Evolutionary conservation across 2,888 invertebrate genomes (phyloP).

Genomic region (Zele albiditarsus): DNA sequence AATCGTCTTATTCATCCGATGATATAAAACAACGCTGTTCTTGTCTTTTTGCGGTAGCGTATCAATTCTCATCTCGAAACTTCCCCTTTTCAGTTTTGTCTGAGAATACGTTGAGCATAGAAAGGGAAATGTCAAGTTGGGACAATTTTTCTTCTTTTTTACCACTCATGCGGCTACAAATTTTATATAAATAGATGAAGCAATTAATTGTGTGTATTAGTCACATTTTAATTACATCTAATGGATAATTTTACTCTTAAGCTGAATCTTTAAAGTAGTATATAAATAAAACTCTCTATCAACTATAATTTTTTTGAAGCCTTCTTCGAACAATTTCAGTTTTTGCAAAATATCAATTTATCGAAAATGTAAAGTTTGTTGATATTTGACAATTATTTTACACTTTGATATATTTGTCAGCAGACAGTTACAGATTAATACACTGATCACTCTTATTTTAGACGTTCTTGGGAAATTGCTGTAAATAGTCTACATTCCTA

Average conservation of each 20-base stretch:
- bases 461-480: background rate
- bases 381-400: too few relatives aligned
- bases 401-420: too few relatives aligned
- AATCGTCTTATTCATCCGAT: slow-evolving; percentile 34
- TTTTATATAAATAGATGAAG: background rate
- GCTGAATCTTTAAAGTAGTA: too few relatives aligned
- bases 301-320: too few relatives aligned
- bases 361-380: too few relatives aligned
- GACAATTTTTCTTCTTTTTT: slow-evolving; percentile 13
- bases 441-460: background rate
- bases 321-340: too few relatives aligned
- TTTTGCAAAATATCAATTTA: too few relatives aligned
- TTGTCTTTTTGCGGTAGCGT: background rate
- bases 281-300: too few relatives aligned
- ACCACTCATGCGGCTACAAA: background rate
- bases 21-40: slow-evolving; percentile 30
- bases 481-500: background rate
- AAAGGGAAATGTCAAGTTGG: slow-evolving; percentile 36
- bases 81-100: slow-evolving; percentile 5
- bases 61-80: background rate
- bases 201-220: background rate
- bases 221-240: background rate
- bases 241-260: too few relatives aligned
- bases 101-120: slow-evolving; percentile 19
- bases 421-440: background rate